Base-by-base conservation (phyloP, 2,888 invertebrate genomes). In the Agrochola circellaris region DNA sequence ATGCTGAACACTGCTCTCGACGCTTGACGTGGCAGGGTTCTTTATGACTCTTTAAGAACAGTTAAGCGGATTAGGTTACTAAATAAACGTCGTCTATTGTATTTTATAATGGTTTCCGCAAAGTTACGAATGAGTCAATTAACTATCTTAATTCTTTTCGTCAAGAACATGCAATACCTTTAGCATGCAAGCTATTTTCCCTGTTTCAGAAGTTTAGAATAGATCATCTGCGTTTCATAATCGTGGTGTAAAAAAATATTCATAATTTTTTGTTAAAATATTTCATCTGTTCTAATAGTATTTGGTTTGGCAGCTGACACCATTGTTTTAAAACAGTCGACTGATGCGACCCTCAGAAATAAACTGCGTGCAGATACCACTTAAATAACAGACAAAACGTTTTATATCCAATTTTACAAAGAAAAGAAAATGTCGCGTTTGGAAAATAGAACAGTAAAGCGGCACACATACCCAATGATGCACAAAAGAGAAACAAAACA, bases 401-500 rank as follows among this genome's bases (percentile, higher is more conserved):
- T 45, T 77, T 58, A 54, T 38, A 34, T 62, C 23, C 13, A 61
- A 65, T 73, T 69, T 56, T 54, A 69, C 54, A 61, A 77, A 26
- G 26, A 56, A 71, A 68, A 87, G 66, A 73, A 81, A 73, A 77
- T 71, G 82, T 85, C 75, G 79, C 76, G 70, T 77, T 83, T 68
- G 80, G 79, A 79, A 84, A 79, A 85, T 87, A 87, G 87, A 85
- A 84, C 86, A 79, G 74, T 77, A 83, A 83, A 87, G 77, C 89
- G 90, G 79, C 89, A 90, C 87, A 92, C 89, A 91, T 92, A 89
- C 73, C 86, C 89, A 89, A 90, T 92, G 87, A 90, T 90, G 90
- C 90, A 91, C 89, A 92, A 91, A 91, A 89, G 88, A 89, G 86
- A 83, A 88, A 88, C 88, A 88, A 85, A 87, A 88, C 83, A 84